Conservation (phyloP, 2,113 vertebrate genomes). For the Onychorhynchus coronatus region DNA sequence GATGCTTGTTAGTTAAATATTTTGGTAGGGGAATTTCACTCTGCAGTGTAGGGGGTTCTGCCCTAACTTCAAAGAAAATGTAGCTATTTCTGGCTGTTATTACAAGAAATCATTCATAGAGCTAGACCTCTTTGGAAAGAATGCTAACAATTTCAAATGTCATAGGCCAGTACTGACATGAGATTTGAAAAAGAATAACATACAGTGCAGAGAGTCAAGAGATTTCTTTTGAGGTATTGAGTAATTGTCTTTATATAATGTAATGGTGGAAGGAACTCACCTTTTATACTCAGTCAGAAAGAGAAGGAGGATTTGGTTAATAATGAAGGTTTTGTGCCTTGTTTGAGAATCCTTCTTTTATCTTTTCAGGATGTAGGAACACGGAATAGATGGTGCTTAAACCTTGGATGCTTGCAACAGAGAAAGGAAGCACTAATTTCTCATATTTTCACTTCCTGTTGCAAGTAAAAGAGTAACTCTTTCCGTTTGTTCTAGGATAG, state of each 20-base stretch:
- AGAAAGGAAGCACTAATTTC: not conserved
- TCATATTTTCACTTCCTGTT: not conserved
- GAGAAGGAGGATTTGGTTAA: not conserved
- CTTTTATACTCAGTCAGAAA: not conserved
- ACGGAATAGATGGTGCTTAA: not conserved
- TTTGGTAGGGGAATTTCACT: not conserved
- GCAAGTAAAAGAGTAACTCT: not conserved
- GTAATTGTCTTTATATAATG: not conserved
- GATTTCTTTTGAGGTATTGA: not conserved
- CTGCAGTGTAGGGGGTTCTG: not conserved
- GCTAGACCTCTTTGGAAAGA: not conserved
- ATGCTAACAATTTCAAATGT: not conserved
- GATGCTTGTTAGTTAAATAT: not conserved
- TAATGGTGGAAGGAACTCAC: not conserved
- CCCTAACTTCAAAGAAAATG: conserved; percentile 4
- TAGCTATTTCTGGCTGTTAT: conserved; percentile 11
- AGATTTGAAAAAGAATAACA: not conserved
- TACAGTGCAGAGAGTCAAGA: not conserved
- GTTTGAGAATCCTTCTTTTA: not conserved
- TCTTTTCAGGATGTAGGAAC: not conserved
- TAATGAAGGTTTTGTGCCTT: not conserved
- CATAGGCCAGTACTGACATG: not conserved
- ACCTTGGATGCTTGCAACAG: not conserved
- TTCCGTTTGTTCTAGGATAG: not conserved
- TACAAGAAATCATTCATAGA: not conserved